phyloP scores from a whole-genome alignment of 2,888 invertebrate genomes.

The Augochlorella aurata region DNA sequence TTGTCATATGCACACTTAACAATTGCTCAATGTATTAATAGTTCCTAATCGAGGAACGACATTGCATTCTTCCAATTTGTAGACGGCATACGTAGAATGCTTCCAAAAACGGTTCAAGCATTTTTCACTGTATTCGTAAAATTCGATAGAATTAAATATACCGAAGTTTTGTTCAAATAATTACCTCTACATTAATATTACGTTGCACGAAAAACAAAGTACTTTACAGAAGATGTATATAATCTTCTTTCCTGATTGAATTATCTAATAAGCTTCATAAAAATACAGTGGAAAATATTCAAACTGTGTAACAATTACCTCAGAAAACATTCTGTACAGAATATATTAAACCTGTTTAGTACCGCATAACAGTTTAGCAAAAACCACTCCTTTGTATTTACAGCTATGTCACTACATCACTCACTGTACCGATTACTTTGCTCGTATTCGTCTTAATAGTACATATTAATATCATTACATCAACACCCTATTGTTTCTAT shows the following conservation, averaged over 20 bases:
- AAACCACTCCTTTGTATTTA: slow-evolving; percentile 51
- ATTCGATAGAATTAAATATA: slow-evolving; percentile 26
- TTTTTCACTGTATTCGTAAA: slow-evolving; percentile 40
- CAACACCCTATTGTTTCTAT: slow-evolving; percentile 53
- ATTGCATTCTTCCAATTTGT: slow-evolving; percentile 55
- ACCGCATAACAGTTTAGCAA: slow-evolving; percentile 57
- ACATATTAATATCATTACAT: slow-evolving; percentile 55
- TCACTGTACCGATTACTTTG: slow-evolving; percentile 33
- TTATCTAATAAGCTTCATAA: slow-evolving; percentile 4
- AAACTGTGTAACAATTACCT: slow-evolving; percentile 48
- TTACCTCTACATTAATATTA: not conserved
- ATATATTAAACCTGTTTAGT: slow-evolving; percentile 52
- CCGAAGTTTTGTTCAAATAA: slow-evolving; percentile 11
- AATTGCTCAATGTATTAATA: slow-evolving; percentile 56
- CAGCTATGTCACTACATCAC: slow-evolving; percentile 43
- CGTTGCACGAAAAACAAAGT: not conserved
- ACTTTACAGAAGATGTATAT: not conserved
- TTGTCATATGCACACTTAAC: slow-evolving; percentile 55
- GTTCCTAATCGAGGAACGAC: slow-evolving; percentile 57
- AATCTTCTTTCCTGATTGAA: not conserved
- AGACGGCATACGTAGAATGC: slow-evolving; percentile 43
- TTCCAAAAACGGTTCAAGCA: slow-evolving; percentile 37
- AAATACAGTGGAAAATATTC: slow-evolving; percentile 41
- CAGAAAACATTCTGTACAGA: slow-evolving; percentile 54
- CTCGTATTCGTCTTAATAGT: slow-evolving; percentile 44